Conservation (phyloP, 2,113 vertebrate species). For the Salvelinus alpinus region DNA sequence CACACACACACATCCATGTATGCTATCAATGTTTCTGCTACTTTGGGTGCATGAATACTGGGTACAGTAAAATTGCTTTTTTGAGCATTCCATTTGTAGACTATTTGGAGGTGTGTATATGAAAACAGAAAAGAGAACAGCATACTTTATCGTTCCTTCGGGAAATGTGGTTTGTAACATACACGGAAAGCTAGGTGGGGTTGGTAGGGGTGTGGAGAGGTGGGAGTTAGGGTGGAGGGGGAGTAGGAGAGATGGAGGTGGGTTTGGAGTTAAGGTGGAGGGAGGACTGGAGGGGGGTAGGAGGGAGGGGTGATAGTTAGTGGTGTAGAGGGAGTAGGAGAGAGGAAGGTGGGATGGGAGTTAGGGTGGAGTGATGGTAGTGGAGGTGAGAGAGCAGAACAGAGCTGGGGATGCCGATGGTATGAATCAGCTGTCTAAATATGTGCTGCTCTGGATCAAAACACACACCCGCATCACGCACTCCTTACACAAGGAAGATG, state of each 20-base stretch:
- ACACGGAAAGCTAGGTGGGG: too few relatives aligned
- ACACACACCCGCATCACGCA: slow-evolving; percentile 43
- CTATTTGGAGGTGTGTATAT: not conserved
- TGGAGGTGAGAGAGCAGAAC: not conserved
- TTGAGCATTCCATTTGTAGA: slow-evolving; percentile 1
- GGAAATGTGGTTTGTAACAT: too few relatives aligned
- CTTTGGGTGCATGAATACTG: not conserved
- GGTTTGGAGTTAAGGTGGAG: too few relatives aligned
- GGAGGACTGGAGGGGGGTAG: not conserved
- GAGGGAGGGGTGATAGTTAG: not conserved
- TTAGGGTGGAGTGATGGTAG: slow-evolving; percentile 16
- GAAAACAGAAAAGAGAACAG: not conserved
- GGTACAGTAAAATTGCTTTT: slow-evolving; percentile 8
- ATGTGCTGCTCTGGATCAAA: slow-evolving; percentile 46
- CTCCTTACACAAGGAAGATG: slow-evolving; percentile 33
- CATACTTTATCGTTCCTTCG: too few relatives aligned
- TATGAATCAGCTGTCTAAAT: slow-evolving; percentile 72
- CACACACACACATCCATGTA: slow-evolving; percentile 1
- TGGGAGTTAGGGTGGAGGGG: not conserved
- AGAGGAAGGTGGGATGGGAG: not conserved
- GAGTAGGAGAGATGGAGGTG: not conserved
- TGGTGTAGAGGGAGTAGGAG: not conserved
- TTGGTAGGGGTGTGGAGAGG: not conserved
- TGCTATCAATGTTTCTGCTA: slow-evolving; percentile 24
- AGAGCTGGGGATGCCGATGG: slow-evolving; percentile 50